These are phyloP conservation scores for Cyclura pinguis DNA, from an alignment of 2,797 vertebrate genomes.

Conservation along the genomic window DNA sequence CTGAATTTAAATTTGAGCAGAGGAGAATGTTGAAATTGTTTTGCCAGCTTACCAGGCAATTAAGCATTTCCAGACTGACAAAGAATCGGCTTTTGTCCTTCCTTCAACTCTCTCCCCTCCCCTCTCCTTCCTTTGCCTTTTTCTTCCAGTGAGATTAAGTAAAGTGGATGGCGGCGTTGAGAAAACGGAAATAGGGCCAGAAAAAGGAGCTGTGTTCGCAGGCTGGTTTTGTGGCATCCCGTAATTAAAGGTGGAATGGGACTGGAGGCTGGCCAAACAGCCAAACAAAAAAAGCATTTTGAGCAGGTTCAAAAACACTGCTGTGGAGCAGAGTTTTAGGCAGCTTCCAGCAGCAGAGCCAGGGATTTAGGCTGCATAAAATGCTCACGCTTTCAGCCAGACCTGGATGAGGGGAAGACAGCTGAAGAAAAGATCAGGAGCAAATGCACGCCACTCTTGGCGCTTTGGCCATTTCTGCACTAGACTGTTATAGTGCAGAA, in stretches of 20 bases:
- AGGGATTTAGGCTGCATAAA: not conserved
- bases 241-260: slow-evolving; percentile 58
- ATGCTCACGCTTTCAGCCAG: slow-evolving; percentile 23
- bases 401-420: slow-evolving; percentile 22
- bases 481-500: too few species aligned
- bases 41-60: slow-evolving; percentile 61
- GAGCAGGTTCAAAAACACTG: slow-evolving; percentile 34
- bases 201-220: slow-evolving; percentile 40
- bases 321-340: slow-evolving; percentile 34
- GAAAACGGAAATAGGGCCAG: slow-evolving; percentile 48
- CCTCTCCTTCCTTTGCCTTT: not conserved
- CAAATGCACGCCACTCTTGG: not conserved
- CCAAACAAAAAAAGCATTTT: slow-evolving; percentile 41
- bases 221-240: slow-evolving; percentile 59
- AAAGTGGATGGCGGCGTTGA: slow-evolving; percentile 47
- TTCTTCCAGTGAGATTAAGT: slow-evolving; percentile 45
- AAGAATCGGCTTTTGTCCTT: slow-evolving; percentile 53
- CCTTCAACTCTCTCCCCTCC: slow-evolving; percentile 33
- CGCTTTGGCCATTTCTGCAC: too few species aligned
- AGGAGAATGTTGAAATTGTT: slow-evolving; percentile 61
- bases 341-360: not conserved
- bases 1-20: slow-evolving; percentile 65
- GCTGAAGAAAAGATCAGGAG: not conserved
- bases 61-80: slow-evolving; percentile 65
- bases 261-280: slow-evolving; percentile 44